Evolutionary conservation across 2,113 vertebrate species (phyloP), one percentile per base, ranked within the genome.

Genomic region (Gnathonemus echidnorhynchus): DNA sequence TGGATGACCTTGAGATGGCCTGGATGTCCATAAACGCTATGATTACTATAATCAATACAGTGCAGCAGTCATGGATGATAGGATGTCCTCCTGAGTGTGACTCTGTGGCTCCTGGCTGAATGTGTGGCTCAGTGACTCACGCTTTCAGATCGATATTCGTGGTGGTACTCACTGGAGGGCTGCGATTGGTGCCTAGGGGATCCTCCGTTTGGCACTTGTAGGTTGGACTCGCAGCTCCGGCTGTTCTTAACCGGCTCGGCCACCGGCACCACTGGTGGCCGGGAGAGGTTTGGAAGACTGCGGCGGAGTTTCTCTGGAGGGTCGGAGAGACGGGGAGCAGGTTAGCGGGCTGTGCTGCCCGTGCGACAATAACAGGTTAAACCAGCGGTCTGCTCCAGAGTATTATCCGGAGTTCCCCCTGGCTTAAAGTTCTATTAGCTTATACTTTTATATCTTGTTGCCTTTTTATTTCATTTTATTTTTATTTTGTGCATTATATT

Each of bases 221-320:
- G 97, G 95, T 98, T 99, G 93, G 98, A 98, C 93, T 99, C 98
- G 84, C 93, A 96, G 92, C 98, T 99, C 95, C 98, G 97, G 93
- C 98, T 99, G 95, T 97, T 99, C 96, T 98, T 99, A 91, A 99
- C 98, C 17, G 97, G 97, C 93, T 99, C 98, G 66, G 95, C 95
- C 1, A 88, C 53, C 94, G 97, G 97, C 86, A 96, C 95, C 8
- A 89, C 95, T 53, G 96, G 88, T 93, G 97, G 95, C 91, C 97
- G 97, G 1, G 97, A 97, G 89, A 99, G 96, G 96, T 99, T 99
- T 93, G 98, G 98, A 96, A 99, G 98, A 97, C 98, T 99, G 89
- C 98, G 97, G 88, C 98, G 97, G 93, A 99, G 93, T 93, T 99
- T 99, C 94, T 99, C 98, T 99, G 91, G 39, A 80, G 48, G 5